Base-by-base conservation (phyloP, 2,113 vertebrate species). In the Oryzias javanicus region DNA sequence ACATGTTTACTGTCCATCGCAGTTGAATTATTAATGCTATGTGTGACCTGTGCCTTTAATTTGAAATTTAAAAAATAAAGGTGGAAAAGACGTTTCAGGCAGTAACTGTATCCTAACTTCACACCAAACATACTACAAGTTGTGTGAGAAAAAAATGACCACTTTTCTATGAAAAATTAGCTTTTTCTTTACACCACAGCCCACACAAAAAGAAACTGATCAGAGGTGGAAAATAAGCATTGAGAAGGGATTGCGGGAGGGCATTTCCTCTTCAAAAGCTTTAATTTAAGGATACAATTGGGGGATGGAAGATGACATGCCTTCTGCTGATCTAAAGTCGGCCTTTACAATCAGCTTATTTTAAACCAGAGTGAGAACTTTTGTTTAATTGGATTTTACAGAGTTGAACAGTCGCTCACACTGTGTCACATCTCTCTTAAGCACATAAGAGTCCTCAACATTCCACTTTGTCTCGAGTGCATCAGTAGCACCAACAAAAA, bases 191-290 rank as follows among this genome's bases (percentile, higher is more conserved):
- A 13, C 29, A 41, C 19, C 15, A 51, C 41, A 40, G 22, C 4
- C 13, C 13, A 49, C 18, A 42, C 46, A 44, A 12, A 2, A 25
- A n/a, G 29, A n/a, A 4, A 3, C 22, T 12, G 29, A 49, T 14
- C 27, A 54, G 40, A 54, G 54, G 55, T 24, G 2, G 19, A 22
- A 44, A 48, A 64, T 24, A 18, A 62, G 16, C 46, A 14, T 6
- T 14, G 19, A 48, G 27, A 42, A 59, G 24, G 40, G 25, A 27
- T 6, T 27, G 5, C 62, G 20, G 29, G 58, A 49, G 64, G 64
- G 67, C 40, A 68, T 42, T 2, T 51, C 27, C 17, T 41, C 55
- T 69, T 73, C 57, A 74, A 66, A 76, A 24, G 49, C 35, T 65
- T 66, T 41, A 48, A 42, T 27, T 27, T 27, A 27, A 27, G 4